Base-by-base conservation (phyloP, 2,888 invertebrate genomes). In the Drosophila diplacantha region DNA sequence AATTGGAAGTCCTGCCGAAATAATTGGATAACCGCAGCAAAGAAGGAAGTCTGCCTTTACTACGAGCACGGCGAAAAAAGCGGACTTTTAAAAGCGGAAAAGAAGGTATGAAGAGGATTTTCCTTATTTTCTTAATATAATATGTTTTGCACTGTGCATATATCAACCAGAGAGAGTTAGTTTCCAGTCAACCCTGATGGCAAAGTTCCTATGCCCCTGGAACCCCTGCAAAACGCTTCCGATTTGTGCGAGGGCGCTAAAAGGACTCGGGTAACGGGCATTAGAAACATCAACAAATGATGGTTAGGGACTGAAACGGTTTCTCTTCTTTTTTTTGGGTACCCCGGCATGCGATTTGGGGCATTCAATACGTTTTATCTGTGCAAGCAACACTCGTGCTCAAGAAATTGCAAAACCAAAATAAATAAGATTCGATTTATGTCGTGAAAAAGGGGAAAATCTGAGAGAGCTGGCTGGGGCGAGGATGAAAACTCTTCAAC, bases 371-470 rank as follows among this genome's bases (percentile, higher is more conserved):
- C 74, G 75, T 83, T 75, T 80, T 81, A 83, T 83, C 83, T 83
- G 60, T 52, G 72, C 54, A 49, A 74, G 71, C 81, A 78, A 81
- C 81, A 81, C 74, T 75, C 66, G 58, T 49, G 65, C 50, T 75
- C 64, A 55, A 73, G 73, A 77, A 78, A 72, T 81, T 83, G 72
- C 73, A 68, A 75, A 73, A 69, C 75, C 66, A 83, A 81, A 80
- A 80, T 81, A 80, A 80, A 80, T 80, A 80, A 81, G 76, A 79
- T 81, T 83, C 80, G 83, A 80, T 80, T 83, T 80, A 81, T 83
- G 81, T 81, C 50, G 72, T 63, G 49, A 58, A 54, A 29, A 60
- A 47, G 39, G 38, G 39, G 32, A 38, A 39, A 12, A 22, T 26
- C 39, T 26, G 32, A 38, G 35, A 35, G 29, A 18, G 29, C 20